These are phyloP conservation scores for Thecophora atra DNA, from an alignment of 2,888 invertebrate genomes.

Conservation along the genomic window DNA sequence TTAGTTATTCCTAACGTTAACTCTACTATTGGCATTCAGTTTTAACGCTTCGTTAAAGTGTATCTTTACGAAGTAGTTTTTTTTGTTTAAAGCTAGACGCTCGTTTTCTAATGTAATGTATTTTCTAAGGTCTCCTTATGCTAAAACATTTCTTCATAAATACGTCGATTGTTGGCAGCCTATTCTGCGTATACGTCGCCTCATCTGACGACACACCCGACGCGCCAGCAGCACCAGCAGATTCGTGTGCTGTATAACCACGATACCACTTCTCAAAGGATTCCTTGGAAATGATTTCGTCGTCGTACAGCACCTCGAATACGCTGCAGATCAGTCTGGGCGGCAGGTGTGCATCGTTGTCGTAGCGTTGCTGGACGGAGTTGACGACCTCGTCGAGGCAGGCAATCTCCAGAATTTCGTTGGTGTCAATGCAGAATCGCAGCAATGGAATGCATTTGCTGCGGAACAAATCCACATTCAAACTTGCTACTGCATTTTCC, in stretches of 20 bases:
- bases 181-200: conserved; percentile 39
- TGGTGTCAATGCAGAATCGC: conserved; percentile 57
- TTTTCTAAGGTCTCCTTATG: conserved; percentile 13
- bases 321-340: conserved; percentile 55
- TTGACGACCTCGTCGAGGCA: conserved; percentile 59
- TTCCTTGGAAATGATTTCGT: conserved; percentile 60
- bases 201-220: conserved; percentile 3
- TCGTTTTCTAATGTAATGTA: background rate
- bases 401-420: conserved; percentile 55
- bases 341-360: conserved; percentile 51
- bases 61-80: conserved; percentile 1
- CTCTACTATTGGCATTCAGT: conserved; percentile 34
- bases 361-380: conserved; percentile 50
- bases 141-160: conserved; percentile 46
- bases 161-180: conserved; percentile 31
- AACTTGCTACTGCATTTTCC: conserved; percentile 37
- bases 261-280: conserved; percentile 60
- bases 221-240: background rate
- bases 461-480: conserved; percentile 51
- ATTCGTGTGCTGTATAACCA: background rate
- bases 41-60: conserved; percentile 3
- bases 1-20: background rate
- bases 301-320: conserved; percentile 56
- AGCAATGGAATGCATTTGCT: conserved; percentile 57
- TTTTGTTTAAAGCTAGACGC: conserved; percentile 13